phyloP scores from a whole-genome alignment of 2,797 vertebrate species.

The Serranus cabrilla region DNA sequence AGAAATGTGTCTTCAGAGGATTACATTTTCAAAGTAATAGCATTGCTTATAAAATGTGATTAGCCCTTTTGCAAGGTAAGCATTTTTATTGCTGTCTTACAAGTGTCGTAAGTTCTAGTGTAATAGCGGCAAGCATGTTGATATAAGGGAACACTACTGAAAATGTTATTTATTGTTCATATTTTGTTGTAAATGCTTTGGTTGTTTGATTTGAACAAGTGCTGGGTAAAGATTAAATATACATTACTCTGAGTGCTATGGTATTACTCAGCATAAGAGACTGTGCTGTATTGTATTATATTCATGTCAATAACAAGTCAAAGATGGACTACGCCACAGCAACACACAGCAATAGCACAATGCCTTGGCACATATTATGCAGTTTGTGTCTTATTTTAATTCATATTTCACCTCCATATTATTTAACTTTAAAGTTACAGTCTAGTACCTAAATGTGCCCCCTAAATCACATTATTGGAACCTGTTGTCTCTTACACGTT shows the following conservation, averaged over 20 bases:
- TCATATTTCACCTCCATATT: neutral
- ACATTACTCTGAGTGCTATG: conserved; percentile 26
- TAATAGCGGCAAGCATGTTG: conserved; percentile 18
- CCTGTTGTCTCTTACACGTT: neutral
- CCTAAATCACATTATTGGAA: neutral
- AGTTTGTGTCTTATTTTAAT: neutral
- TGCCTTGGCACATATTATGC: neutral
- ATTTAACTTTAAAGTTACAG: neutral
- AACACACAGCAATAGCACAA: neutral
- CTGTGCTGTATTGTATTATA: neutral
- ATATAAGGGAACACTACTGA: conserved; percentile 4
- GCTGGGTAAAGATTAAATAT: conserved; percentile 12
- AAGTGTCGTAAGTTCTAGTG: conserved; percentile 32
- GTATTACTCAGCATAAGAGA: conserved; percentile 40
- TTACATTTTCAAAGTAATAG: conserved; percentile 45
- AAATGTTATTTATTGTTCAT: conserved; percentile 1
- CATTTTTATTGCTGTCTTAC: conserved; percentile 50
- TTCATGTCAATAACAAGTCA: conserved; percentile 1
- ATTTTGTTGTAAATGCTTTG: conserved; percentile 1
- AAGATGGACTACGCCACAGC: neutral
- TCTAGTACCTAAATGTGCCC: neutral
- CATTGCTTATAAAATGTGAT: conserved; percentile 67
- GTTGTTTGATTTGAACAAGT: neutral
- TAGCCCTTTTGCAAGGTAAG: conserved; percentile 74
- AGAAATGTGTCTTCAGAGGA: conserved; percentile 46